phyloP scores from a whole-genome alignment of 2,888 invertebrate genomes.

The Aphodius granarius region DNA sequence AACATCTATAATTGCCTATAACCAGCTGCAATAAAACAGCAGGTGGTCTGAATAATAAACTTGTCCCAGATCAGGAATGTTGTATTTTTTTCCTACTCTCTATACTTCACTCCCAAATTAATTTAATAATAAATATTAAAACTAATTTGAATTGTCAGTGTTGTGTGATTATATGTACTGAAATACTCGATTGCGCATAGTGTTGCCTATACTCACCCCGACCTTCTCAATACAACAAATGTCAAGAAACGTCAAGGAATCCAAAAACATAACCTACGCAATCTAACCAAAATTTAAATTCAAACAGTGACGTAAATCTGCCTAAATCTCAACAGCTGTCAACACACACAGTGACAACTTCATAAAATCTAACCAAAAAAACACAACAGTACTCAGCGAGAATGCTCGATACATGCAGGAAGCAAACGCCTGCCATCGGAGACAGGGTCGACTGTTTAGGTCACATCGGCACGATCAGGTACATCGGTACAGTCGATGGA shows the following conservation, averaged over 20 bases:
- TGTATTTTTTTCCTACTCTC: too few species aligned
- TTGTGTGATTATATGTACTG: too few species aligned
- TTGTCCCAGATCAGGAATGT: too few species aligned
- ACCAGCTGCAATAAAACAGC: too few species aligned
- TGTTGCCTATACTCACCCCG: neutral
- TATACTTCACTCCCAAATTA: too few species aligned
- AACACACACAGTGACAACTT: neutral
- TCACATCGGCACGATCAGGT: slow-evolving; percentile 67
- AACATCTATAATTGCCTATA: too few species aligned
- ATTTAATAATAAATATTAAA: too few species aligned
- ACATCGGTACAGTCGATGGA: slow-evolving; percentile 73
- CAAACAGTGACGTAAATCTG: neutral
- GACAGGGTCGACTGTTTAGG: slow-evolving; percentile 48
- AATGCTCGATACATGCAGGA: slow-evolving; percentile 19
- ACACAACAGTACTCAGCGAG: neutral
- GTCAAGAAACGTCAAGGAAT: neutral
- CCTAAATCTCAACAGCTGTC: neutral
- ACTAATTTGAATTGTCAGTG: too few species aligned
- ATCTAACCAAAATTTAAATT: neutral
- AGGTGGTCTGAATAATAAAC: too few species aligned
- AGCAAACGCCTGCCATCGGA: slow-evolving; percentile 35
- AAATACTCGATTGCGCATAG: neutral
- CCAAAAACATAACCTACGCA: neutral
- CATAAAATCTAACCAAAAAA: neutral
- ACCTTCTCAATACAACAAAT: neutral